Conservation (phyloP, 2,797 vertebrate genomes). For the Schizopygopsis pylzovi region DNA sequence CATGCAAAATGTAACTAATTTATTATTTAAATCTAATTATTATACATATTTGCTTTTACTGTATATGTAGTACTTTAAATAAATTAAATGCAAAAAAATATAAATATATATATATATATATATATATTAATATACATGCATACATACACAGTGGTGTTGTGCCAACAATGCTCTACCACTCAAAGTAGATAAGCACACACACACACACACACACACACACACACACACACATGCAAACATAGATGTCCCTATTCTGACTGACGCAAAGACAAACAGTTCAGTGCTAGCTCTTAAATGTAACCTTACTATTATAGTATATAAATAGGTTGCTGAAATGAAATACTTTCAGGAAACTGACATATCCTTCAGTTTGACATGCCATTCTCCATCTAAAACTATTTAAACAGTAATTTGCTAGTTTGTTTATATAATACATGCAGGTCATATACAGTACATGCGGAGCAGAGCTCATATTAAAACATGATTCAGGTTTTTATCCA, state of each 20-base stretch:
- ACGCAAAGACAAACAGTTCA: not conserved
- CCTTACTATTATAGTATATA: not conserved
- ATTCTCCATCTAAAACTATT: not conserved
- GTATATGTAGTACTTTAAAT: not conserved
- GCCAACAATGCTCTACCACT: constrained; percentile 25
- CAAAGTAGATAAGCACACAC: constrained; percentile 32
- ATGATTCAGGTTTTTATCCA: not conserved
- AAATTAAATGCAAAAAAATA: too few relatives aligned
- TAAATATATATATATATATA: too few relatives aligned
- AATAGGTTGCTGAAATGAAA: constrained; percentile 12
- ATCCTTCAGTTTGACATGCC: not conserved
- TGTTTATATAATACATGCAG: not conserved
- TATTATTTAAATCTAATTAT: not conserved
- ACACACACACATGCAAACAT: not conserved
- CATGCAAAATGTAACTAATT: too few relatives aligned
- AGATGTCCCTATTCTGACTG: not conserved
- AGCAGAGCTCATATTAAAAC: not conserved
- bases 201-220: not conserved
- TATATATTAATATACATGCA: not conserved
- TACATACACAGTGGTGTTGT: not conserved
- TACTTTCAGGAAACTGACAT: constrained; percentile 30
- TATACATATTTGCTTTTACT: not conserved
- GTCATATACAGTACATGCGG: not conserved
- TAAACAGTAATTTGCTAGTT: not conserved
- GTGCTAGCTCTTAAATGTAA: constrained; percentile 1